Percentiles rank a stretch among this genome's conserved stretches.
phyloP scores from a whole-genome alignment of 2,888 invertebrate genomes.

The Drosophila falleni region DNA sequence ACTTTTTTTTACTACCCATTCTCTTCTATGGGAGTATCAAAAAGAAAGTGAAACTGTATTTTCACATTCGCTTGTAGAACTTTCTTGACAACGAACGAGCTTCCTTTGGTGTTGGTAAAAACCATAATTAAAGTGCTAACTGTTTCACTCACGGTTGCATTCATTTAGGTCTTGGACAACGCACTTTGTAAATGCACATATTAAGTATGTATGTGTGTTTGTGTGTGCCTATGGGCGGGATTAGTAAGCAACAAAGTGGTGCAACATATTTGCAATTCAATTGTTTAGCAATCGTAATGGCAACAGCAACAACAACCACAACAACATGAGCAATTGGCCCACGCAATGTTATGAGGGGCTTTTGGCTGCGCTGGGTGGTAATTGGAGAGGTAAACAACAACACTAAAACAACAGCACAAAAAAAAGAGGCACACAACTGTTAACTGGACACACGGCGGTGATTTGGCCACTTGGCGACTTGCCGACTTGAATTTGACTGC shows the following conservation, averaged over 20 bases:
- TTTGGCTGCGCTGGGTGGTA: conserved; percentile 57
- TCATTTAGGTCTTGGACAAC: conserved; percentile 23
- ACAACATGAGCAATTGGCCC: conserved; percentile 24
- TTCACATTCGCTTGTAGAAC: background rate
- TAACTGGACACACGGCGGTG: conserved; percentile 48
- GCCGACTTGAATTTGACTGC: conserved; percentile 31
- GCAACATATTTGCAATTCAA: conserved; percentile 57
- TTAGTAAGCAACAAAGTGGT: conserved; percentile 40
- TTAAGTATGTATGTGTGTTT: background rate
- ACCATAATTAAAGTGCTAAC: background rate
- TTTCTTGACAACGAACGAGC: background rate
- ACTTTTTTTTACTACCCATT: too few species aligned
- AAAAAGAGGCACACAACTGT: conserved; percentile 50
- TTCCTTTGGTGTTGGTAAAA: conserved; percentile 5
- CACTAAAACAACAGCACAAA: conserved; percentile 19
- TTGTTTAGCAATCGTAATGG: conserved; percentile 49
- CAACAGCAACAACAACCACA: conserved; percentile 25
- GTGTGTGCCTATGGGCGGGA: conserved; percentile 13
- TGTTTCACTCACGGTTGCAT: conserved; percentile 13
- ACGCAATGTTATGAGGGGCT: conserved; percentile 36
- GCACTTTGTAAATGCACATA: background rate
- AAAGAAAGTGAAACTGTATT: background rate
- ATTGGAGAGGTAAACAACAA: conserved; percentile 61
- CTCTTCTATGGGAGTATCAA: too few species aligned
- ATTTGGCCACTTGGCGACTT: conserved; percentile 35